phyloP scores from a whole-genome alignment of 2,888 invertebrate genomes.

The Diloba caeruleocephala region DNA sequence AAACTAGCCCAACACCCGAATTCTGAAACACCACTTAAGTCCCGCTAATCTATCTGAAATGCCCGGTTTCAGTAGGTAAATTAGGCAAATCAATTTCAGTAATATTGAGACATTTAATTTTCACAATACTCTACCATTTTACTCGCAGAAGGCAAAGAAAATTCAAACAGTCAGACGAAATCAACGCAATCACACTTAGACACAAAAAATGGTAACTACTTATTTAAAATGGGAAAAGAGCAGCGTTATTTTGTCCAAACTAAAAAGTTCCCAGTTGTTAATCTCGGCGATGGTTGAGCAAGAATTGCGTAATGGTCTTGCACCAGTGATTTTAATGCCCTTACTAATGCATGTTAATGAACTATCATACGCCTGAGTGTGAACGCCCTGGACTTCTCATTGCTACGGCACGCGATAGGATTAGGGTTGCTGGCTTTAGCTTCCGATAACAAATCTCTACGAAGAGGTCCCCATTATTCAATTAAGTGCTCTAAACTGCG shows the following conservation, averaged over 20 bases:
- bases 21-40: too few relatives aligned
- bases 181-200: constrained; percentile 5
- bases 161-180: too few relatives aligned
- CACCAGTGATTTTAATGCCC: constrained; percentile 55
- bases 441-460: constrained; percentile 13
- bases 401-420: constrained; percentile 50
- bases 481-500: constrained; percentile 11
- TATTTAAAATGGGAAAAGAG: constrained; percentile 3
- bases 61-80: too few relatives aligned
- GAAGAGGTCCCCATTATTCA: constrained; percentile 7
- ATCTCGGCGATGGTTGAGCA: constrained; percentile 38
- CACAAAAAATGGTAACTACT: constrained; percentile 4
- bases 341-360: constrained; percentile 59
- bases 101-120: too few relatives aligned
- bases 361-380: constrained; percentile 57
- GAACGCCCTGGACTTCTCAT: constrained; percentile 58
- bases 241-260: constrained; percentile 7
- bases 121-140: too few relatives aligned
- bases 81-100: too few relatives aligned
- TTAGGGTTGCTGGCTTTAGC: constrained; percentile 34
- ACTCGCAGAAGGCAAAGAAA: too few relatives aligned
- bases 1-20: too few relatives aligned
- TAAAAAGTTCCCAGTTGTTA: constrained; percentile 43
- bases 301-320: constrained; percentile 62
- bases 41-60: too few relatives aligned